These are phyloP conservation scores for Etheostoma spectabile DNA, from an alignment of 2,113 vertebrate genomes.

Conservation along the genomic window DNA sequence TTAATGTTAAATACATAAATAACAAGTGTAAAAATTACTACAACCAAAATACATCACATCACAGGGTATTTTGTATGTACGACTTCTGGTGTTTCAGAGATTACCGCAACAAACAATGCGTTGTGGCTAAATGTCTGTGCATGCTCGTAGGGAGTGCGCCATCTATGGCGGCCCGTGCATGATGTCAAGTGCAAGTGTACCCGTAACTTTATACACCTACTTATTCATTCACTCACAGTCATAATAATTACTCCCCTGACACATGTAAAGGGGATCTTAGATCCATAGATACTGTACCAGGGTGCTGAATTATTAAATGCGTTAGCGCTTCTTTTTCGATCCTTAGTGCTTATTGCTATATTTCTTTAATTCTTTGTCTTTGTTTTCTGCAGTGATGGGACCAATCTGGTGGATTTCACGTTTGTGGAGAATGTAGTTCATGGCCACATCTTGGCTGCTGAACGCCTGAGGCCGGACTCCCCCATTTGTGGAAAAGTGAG, in stretches of 20 bases:
- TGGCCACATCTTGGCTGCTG: constrained; percentile 95
- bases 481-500: constrained; percentile 92
- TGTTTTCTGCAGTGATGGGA: constrained; percentile 86
- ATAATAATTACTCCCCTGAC: neutral
- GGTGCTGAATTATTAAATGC: neutral
- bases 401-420: constrained; percentile 97
- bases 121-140: too few species aligned
- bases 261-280: neutral
- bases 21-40: too few species aligned
- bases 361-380: constrained; percentile 9
- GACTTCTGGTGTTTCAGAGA: too few species aligned
- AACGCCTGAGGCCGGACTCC: constrained; percentile 85
- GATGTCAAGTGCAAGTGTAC: too few species aligned
- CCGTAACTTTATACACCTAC: neutral
- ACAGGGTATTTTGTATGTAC: too few species aligned
- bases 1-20: too few species aligned
- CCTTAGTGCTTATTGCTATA: neutral
- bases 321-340: neutral
- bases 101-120: too few species aligned
- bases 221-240: neutral
- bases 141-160: too few species aligned
- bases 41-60: too few species aligned
- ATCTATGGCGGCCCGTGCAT: too few species aligned
- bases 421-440: constrained; percentile 98
- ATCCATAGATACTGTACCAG: neutral